Conservation (phyloP, 2,888 invertebrate genomes). For the Psococerastis gibbosa region DNA sequence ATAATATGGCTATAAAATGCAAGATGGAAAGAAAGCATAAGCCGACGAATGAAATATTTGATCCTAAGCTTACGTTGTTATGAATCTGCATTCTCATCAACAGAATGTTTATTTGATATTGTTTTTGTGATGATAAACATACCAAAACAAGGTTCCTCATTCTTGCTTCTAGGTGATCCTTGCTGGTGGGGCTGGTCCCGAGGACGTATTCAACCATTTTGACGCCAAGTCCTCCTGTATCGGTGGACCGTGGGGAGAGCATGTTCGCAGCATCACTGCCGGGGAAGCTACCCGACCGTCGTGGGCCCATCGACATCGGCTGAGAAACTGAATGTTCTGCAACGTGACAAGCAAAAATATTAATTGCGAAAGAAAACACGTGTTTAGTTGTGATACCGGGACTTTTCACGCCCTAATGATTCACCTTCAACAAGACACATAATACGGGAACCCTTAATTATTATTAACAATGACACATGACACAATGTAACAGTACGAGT, state of each 20-base stretch:
- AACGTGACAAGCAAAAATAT: slow-evolving; percentile 19
- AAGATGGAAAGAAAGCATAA: no score
- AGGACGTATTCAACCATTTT: slow-evolving; percentile 98
- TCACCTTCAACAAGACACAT: no score
- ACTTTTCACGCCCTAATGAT: no score
- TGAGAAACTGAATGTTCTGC: slow-evolving; percentile 47
- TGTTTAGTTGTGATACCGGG: background rate
- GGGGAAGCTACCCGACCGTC: slow-evolving; percentile 46
- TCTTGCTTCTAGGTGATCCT: slow-evolving; percentile 45
- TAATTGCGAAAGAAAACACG: background rate
- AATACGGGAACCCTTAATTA: no score
- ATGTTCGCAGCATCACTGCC: slow-evolving; percentile 37
- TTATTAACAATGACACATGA: no score
- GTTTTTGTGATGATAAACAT: no score
- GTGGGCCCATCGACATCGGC: slow-evolving; percentile 57
- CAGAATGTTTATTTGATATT: no score
- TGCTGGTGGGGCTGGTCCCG: slow-evolving; percentile 72
- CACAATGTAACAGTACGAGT: no score
- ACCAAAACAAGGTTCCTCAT: slow-evolving; percentile 39
- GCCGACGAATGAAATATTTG: no score
- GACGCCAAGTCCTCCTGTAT: slow-evolving; percentile 77
- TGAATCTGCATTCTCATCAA: no score
- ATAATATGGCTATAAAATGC: no score
- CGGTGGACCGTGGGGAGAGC: slow-evolving; percentile 62
- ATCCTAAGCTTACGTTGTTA: no score